Conservation (phyloP, 2,797 vertebrate species). For the Mormyrops boulengeri region DNA sequence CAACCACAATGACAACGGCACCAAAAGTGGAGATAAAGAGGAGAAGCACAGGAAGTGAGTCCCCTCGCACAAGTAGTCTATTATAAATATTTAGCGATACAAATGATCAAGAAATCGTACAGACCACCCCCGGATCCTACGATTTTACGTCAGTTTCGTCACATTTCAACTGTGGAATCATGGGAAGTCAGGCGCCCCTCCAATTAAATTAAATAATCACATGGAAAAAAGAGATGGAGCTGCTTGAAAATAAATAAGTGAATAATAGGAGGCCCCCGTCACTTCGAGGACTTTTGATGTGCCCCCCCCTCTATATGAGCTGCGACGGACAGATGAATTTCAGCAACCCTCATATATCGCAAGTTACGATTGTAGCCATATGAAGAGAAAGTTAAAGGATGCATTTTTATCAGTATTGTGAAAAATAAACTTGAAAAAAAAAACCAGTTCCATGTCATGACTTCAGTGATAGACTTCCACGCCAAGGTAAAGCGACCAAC, state of each 20-base stretch:
- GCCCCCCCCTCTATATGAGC: slow-evolving; percentile 64
- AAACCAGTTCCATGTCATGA: slow-evolving; percentile 84
- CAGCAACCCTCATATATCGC: slow-evolving; percentile 75
- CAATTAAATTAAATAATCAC: slow-evolving; percentile 37
- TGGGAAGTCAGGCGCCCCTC: slow-evolving; percentile 43
- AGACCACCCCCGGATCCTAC: slow-evolving; percentile 65
- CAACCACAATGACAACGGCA: slow-evolving; percentile 93
- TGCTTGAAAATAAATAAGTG: slow-evolving; percentile 45
- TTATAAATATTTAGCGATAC: slow-evolving; percentile 69
- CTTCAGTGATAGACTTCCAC: slow-evolving; percentile 84
- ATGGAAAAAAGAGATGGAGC: slow-evolving; percentile 61
- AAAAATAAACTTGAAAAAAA: slow-evolving; percentile 98
- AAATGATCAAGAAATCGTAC: slow-evolving; percentile 57
- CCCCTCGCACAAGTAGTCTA: slow-evolving; percentile 49
- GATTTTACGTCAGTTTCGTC: slow-evolving; percentile 56
- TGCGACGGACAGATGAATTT: slow-evolving; percentile 80
- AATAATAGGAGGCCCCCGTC: slow-evolving; percentile 44
- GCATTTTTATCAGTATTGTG: slow-evolving; percentile 99
- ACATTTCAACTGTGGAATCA: slow-evolving; percentile 58
- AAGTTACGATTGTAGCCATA: slow-evolving; percentile 88
- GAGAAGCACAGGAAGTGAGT: slow-evolving; percentile 98
- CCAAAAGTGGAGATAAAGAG: slow-evolving; percentile 96
- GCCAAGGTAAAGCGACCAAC: slow-evolving; percentile 73
- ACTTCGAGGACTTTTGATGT: slow-evolving; percentile 56
- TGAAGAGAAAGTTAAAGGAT: slow-evolving; percentile 72